A percentile compares a stretch with the other conserved stretches of the same genome.
Conservation (phyloP, 2,113 vertebrate genomes). For the Coptodon rendalli region DNA sequence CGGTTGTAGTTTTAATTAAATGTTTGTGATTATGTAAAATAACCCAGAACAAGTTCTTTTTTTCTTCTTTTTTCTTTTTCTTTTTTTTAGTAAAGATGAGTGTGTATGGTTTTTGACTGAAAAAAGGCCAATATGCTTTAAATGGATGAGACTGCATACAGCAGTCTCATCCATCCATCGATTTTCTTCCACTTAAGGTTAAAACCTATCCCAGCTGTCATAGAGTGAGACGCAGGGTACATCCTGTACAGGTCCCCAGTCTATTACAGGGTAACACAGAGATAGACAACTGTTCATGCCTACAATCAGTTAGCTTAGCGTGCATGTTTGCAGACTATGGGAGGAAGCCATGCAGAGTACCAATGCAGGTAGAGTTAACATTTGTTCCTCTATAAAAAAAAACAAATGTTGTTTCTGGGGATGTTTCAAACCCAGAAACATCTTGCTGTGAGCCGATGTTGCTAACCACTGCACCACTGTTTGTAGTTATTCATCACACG, state of each 20-base stretch:
- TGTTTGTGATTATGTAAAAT: background rate
- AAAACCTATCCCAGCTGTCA: background rate
- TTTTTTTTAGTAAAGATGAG: background rate
- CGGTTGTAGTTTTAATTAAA: background rate
- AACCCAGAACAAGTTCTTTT: background rate
- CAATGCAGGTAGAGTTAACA: background rate
- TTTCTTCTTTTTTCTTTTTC: background rate
- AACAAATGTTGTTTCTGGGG: rapidly evolving
- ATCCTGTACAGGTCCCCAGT: background rate
- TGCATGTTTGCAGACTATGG: background rate
- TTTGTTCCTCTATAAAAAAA: background rate
- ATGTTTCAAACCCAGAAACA: background rate
- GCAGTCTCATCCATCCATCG: background rate
- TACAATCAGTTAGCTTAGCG: background rate
- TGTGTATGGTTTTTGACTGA: background rate
- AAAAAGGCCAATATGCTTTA: background rate
- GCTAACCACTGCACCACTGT: background rate
- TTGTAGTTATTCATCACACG: background rate
- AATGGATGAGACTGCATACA: background rate
- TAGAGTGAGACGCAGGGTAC: background rate
- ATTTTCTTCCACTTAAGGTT: background rate
- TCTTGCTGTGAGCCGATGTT: background rate
- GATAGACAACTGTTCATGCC: background rate
- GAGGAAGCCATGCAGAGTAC: background rate
- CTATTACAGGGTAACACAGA: background rate